Percentiles rank a stretch among this genome's conserved stretches.
phyloP scores from a whole-genome alignment of 1,140 invertebrate species.

The Lepidurus apus region DNA sequence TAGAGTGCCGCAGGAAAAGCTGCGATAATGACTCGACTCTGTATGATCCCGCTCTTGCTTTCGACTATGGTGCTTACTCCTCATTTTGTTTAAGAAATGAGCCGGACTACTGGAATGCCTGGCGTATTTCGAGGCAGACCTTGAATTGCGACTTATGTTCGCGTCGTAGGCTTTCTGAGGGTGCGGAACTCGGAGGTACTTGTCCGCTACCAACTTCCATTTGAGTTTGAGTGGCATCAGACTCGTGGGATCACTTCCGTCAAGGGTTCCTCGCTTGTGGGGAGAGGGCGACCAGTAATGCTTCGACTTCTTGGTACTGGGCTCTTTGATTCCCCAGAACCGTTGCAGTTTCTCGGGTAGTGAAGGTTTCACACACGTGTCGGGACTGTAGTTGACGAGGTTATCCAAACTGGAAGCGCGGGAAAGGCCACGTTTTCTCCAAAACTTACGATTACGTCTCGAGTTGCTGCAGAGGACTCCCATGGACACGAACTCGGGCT shows the following conservation, averaged over 20 bases:
- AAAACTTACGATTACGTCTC: background rate
- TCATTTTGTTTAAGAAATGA: background rate
- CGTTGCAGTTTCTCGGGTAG: constrained; percentile 22
- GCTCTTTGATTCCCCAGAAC: constrained; percentile 25
- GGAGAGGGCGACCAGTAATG: background rate
- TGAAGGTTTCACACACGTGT: background rate
- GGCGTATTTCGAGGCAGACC: background rate
- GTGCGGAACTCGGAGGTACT: constrained; percentile 30
- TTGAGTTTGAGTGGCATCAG: constrained; percentile 10
- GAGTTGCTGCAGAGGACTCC: constrained; percentile 12
- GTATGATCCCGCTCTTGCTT: constrained; percentile 35
- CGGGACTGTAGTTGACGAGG: background rate
- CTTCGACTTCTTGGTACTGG: background rate
- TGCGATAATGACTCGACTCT: constrained; percentile 64
- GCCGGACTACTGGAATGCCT: background rate
- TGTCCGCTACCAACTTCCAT: constrained; percentile 29
- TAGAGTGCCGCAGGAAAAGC: constrained; percentile 67
- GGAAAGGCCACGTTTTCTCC: constrained; percentile 11
- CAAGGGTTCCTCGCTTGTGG: background rate
- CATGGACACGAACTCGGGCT: constrained; percentile 4
- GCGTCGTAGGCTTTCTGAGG: background rate
- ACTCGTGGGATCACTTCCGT: background rate
- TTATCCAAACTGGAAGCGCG: background rate
- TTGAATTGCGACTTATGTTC: background rate
- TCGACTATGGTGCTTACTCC: background rate